These are phyloP conservation scores for Coenonympha arcania DNA, from an alignment of 2,888 invertebrate species.

Conservation along the genomic window DNA sequence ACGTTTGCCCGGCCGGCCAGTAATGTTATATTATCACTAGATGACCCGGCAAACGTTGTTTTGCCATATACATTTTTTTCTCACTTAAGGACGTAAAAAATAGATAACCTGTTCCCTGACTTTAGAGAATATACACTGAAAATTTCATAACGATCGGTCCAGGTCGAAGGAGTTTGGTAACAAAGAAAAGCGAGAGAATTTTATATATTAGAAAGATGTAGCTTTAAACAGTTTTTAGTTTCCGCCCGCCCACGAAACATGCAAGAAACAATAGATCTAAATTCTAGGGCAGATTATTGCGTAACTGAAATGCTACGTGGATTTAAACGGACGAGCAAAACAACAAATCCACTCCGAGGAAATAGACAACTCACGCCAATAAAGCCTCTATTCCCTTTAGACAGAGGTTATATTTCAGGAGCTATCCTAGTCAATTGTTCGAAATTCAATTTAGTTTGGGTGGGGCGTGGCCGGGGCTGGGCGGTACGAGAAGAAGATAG, in stretches of 20 bases:
- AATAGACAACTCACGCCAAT: slow-evolving; percentile 14
- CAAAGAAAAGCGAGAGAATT: no score
- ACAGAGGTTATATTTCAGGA: slow-evolving; percentile 24
- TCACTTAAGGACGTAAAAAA: no score
- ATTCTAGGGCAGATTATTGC: slow-evolving; percentile 5
- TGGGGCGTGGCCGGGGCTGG: slow-evolving; percentile 60
- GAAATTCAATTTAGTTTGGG: slow-evolving; percentile 56
- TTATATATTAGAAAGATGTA: no score
- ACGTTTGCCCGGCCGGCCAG: no score
- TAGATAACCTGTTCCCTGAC: no score
- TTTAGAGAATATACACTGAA: no score
- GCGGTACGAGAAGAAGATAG: slow-evolving; percentile 67
- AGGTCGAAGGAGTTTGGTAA: no score
- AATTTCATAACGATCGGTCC: no score
- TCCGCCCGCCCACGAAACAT: neutral
- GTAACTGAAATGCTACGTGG: slow-evolving; percentile 3
- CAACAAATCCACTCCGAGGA: neutral
- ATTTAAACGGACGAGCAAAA: slow-evolving; percentile 7
- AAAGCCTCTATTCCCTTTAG: slow-evolving; percentile 8
- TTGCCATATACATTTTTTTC: no score
- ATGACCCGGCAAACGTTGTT: no score
- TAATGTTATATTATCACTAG: no score
- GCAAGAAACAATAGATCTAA: neutral
- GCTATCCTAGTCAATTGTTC: slow-evolving; percentile 39
- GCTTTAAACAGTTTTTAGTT: neutral